Evolutionary conservation across 2,113 vertebrate species (phyloP).

Genomic region (Alces alces): DNA sequence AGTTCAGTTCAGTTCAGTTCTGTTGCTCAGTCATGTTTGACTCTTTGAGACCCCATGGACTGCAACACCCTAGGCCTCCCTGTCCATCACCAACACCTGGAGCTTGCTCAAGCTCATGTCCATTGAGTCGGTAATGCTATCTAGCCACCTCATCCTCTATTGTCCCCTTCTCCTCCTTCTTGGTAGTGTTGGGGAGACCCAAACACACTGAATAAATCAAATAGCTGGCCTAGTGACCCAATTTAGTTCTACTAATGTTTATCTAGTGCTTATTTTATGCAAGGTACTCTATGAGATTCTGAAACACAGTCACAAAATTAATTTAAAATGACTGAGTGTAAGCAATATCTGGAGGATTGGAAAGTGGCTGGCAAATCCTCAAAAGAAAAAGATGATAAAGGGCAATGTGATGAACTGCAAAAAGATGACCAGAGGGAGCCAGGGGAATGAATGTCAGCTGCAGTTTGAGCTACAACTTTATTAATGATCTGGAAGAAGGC

Average conservation of each 20-base stretch:
- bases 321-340: slow-evolving; percentile 27
- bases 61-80: not conserved
- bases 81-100: not conserved
- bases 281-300: not conserved
- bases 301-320: slow-evolving; percentile 36
- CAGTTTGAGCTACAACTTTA: slow-evolving; percentile 28
- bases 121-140: not conserved
- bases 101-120: not conserved
- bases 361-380: not conserved
- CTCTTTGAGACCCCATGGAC: not conserved
- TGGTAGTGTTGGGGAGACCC: not conserved
- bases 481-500: slow-evolving; percentile 44
- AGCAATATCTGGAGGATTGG: not conserved
- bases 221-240: not conserved
- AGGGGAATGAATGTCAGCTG: not conserved
- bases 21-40: not conserved
- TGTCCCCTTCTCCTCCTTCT: not conserved
- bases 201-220: not conserved
- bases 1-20: not conserved
- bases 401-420: not conserved
- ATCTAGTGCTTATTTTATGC: not conserved
- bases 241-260: not conserved
- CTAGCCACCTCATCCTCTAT: not conserved
- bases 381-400: slow-evolving; percentile 10
- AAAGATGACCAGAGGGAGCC: not conserved